Conservation (phyloP, 2,888 invertebrate genomes). For the Calameuta filiformis region DNA sequence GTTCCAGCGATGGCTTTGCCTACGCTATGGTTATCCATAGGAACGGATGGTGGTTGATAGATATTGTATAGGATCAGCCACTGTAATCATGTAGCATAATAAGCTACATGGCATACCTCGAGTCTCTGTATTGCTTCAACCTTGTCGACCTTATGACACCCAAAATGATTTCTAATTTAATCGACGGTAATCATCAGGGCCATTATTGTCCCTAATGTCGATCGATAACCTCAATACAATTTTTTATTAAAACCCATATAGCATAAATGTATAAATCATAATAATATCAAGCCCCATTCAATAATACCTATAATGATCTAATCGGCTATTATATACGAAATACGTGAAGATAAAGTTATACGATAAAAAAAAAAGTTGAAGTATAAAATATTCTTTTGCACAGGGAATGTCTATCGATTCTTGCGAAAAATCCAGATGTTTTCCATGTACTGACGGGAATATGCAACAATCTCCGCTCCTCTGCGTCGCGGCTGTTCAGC, state of each 20-base stretch:
- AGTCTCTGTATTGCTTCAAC: background rate
- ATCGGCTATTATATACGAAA: too few relatives aligned
- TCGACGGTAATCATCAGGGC: background rate
- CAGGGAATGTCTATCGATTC: too few relatives aligned
- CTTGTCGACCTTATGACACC: background rate
- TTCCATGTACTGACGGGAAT: conserved; percentile 43
- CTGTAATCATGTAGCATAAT: conserved; percentile 24
- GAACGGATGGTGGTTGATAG: background rate
- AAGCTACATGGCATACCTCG: background rate
- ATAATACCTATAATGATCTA: too few relatives aligned
- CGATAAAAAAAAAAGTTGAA: too few relatives aligned
- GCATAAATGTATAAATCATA: background rate
- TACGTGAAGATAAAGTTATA: too few relatives aligned
- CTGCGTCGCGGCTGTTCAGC: conserved; percentile 46
- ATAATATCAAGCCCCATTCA: too few relatives aligned
- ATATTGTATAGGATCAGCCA: conserved; percentile 27
- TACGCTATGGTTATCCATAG: background rate
- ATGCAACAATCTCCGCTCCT: conserved; percentile 51
- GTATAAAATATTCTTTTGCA: too few relatives aligned
- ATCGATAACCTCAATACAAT: background rate
- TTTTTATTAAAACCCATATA: background rate
- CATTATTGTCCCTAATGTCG: background rate
- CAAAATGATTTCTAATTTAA: background rate
- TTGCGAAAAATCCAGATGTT: background rate
- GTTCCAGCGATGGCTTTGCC: conserved; percentile 14